Evolutionary conservation across 2,113 vertebrate species (phyloP), one percentile per base, ranked within the genome.

Genomic region (Mesocricetus auratus): DNA sequence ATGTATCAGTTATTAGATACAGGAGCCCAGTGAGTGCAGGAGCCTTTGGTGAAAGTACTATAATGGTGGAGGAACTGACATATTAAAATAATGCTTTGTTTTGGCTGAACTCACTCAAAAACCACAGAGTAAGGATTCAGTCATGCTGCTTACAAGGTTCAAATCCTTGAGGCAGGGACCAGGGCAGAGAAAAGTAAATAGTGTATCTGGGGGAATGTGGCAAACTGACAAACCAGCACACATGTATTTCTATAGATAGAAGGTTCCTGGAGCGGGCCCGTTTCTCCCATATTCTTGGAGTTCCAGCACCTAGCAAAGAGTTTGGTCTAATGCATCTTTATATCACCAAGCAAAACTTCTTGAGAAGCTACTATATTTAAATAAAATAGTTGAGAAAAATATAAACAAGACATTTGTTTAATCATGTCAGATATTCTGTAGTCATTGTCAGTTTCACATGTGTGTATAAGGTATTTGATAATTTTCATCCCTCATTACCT

Each of bases 381-480:
- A 19, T 64, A 85, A 50, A 89, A 45, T 83, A 94, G 47, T 75
- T 89, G 24, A 86, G 33, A 81, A 60, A 60, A 92, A 73, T 50
- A 17, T 17, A 75, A 62, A 24, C 47, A 45, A 68, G 31, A 69
- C 36, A 36, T 69, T 69, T 33, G 13, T 69, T 69, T 64, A 64
- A 64, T 64, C 62, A 69, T 68, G 36, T 69, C 66, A 69, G 29
- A 64, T 24, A 64, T 69, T 69, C 33, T 69, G 4, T 69, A 31
- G 64, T 68, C 29, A 5, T 58, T 68, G 29, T 29, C 10, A 29
- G 29, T 68, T 31, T 68, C 29, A 31, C 29, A 68, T 68, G 26
- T 31, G 29, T 68, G 11, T 31, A 68, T 29, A 68, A 68, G 60
- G 60, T 11, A 31, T 68, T 68, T 29, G 11, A 9, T 31, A 68